Evolutionary conservation across 2,888 invertebrate species (phyloP).

Genomic region (Hypselothyrea guttata): DNA sequence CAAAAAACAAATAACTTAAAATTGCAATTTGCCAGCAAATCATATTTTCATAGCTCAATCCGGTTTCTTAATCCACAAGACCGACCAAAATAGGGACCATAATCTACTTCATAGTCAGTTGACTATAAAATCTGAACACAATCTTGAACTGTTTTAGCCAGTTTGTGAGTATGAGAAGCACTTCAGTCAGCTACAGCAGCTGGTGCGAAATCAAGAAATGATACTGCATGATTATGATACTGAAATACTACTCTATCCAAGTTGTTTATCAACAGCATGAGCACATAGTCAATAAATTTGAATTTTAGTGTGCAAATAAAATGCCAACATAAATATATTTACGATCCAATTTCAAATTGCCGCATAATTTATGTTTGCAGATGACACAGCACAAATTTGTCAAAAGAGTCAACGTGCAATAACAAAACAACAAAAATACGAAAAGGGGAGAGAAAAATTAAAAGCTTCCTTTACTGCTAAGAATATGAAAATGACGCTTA

Average conservation of each 20-base stretch:
- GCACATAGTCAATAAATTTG: slow-evolving; percentile 55
- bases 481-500: slow-evolving; percentile 32
- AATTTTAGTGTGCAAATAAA: slow-evolving; percentile 51
- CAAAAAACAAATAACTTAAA: too few species aligned
- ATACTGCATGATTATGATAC: slow-evolving; percentile 39
- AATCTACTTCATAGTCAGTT: too few species aligned
- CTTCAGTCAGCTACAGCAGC: not conserved
- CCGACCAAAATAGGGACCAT: too few species aligned
- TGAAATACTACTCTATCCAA: slow-evolving; percentile 10
- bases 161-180: not conserved
- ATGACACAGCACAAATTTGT: slow-evolving; percentile 43
- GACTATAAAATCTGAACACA: slow-evolving; percentile 6
- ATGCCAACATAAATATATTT: slow-evolving; percentile 65
- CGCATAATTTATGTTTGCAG: slow-evolving; percentile 60
- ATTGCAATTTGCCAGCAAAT: too few species aligned
- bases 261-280: slow-evolving; percentile 55
- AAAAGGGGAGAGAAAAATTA: slow-evolving; percentile 11
- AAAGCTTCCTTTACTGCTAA: not conserved
- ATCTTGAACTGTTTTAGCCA: not conserved
- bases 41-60: too few species aligned
- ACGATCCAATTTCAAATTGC: slow-evolving; percentile 64
- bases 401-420: slow-evolving; percentile 15
- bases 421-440: slow-evolving; percentile 22
- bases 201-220: slow-evolving; percentile 6
- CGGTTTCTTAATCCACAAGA: too few species aligned